Conservation (phyloP, 2,888 invertebrate genomes). For the Ryuthela nishihirai region DNA sequence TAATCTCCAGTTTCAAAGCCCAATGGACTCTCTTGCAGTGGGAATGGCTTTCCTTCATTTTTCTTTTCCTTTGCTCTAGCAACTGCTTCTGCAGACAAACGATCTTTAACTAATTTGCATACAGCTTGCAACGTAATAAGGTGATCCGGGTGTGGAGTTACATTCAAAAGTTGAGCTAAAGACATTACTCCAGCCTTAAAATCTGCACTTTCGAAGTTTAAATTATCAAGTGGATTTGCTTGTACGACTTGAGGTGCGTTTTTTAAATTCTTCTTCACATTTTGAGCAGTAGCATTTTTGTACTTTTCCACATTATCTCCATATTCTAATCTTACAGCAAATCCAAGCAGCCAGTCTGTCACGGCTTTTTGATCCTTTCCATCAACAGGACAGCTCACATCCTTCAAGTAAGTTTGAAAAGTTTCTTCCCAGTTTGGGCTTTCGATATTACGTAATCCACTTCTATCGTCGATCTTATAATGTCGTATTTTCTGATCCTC, state of each 20-base stretch:
- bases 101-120: constrained; percentile 59
- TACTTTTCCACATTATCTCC: constrained; percentile 71
- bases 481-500: constrained; percentile 90
- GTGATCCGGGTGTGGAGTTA: constrained; percentile 76
- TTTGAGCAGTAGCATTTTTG: constrained; percentile 62
- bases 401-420: constrained; percentile 66
- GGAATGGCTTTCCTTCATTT: constrained; percentile 61
- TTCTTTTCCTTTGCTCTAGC: constrained; percentile 53
- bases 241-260: constrained; percentile 69
- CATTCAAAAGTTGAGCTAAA: constrained; percentile 72
- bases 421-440: constrained; percentile 66
- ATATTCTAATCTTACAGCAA: constrained; percentile 78
- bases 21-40: constrained; percentile 63
- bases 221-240: constrained; percentile 76
- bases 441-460: constrained; percentile 64
- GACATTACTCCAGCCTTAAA: constrained; percentile 77
- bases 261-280: constrained; percentile 57
- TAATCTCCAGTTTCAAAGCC: constrained; percentile 63
- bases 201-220: constrained; percentile 76
- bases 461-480: constrained; percentile 77
- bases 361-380: constrained; percentile 62
- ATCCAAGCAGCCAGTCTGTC: constrained; percentile 78
- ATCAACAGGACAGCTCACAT: constrained; percentile 67
- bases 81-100: constrained; percentile 60
- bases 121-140: constrained; percentile 65